These are phyloP conservation scores for Harpalus rubripes DNA, from an alignment of 2,888 invertebrate genomes.

Conservation along the genomic window DNA sequence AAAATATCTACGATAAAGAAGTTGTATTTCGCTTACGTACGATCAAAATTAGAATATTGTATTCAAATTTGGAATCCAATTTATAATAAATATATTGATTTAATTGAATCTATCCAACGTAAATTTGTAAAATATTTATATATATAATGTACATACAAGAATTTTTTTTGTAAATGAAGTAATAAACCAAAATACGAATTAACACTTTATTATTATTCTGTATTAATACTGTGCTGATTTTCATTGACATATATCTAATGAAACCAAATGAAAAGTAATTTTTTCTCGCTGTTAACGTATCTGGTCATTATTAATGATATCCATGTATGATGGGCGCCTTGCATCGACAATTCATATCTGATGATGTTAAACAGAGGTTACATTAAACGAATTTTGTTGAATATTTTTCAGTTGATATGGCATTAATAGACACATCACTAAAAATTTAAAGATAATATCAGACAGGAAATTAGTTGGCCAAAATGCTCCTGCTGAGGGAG, in stretches of 20 bases:
- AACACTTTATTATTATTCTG: too few species aligned
- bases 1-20: too few species aligned
- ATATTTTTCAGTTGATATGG: constrained; percentile 34
- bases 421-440: constrained; percentile 35
- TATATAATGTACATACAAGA: too few species aligned
- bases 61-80: too few species aligned
- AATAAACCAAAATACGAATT: too few species aligned
- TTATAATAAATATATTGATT: too few species aligned
- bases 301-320: constrained; percentile 8
- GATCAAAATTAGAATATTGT: too few species aligned
- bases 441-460: constrained; percentile 61
- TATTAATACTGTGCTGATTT: too few species aligned
- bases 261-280: background rate
- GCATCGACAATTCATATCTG: constrained; percentile 11
- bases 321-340: background rate
- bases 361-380: constrained; percentile 14
- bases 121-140: too few species aligned
- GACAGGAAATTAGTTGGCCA: constrained; percentile 60
- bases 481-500: constrained; percentile 16
- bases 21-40: too few species aligned
- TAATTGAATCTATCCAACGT: too few species aligned
- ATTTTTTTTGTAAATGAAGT: too few species aligned
- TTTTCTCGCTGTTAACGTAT: background rate
- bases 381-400: constrained; percentile 39
- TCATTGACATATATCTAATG: background rate